phyloP scores from a whole-genome alignment of 2,888 invertebrate genomes.

The Phragmatobia fuliginosa region DNA sequence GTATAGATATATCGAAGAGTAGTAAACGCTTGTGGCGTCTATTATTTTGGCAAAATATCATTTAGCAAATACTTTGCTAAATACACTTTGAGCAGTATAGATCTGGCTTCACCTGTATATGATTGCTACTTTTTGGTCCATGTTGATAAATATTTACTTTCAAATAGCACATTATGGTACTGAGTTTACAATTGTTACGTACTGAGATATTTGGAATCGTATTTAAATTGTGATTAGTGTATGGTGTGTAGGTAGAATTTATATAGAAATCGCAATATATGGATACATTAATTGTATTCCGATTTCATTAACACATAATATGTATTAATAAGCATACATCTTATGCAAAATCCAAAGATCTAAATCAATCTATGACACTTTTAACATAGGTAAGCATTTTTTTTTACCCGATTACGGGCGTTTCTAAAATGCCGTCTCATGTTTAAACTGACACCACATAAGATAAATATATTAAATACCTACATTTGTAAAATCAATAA shows the following conservation, averaged over 20 bases:
- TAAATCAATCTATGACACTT: no score
- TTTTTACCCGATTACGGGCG: no score
- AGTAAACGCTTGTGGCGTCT: background rate
- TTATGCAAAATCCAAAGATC: no score
- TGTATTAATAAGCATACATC: background rate
- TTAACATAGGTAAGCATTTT: no score
- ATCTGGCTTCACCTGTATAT: background rate
- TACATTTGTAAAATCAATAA: no score
- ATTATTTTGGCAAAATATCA: background rate
- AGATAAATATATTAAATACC: no score
- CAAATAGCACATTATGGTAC: background rate
- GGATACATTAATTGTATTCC: background rate
- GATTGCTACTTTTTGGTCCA: background rate
- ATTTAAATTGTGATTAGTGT: background rate
- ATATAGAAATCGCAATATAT: background rate
- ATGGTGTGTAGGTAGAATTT: background rate
- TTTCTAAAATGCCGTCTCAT: no score
- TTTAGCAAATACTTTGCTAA: background rate
- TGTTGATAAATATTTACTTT: conserved; percentile 1
- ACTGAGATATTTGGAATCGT: background rate
- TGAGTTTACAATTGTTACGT: background rate
- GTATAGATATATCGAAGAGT: no score
- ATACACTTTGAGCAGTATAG: background rate
- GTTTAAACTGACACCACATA: no score
- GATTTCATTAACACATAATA: background rate